These are phyloP conservation scores for Cichladusa arquata DNA, from an alignment of 2,113 vertebrate species.

Conservation along the genomic window DNA sequence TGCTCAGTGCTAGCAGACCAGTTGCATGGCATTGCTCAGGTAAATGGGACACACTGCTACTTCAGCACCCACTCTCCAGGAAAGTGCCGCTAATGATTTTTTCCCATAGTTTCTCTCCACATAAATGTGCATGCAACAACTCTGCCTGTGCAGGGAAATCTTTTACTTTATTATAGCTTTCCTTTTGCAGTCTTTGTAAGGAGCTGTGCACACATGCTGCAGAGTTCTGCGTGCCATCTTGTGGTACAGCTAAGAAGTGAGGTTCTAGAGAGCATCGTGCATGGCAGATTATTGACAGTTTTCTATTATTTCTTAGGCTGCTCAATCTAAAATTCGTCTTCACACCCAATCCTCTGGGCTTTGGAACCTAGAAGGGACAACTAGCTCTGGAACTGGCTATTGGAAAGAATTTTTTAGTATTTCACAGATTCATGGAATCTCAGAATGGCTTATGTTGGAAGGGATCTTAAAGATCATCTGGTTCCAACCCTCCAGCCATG, in stretches of 20 bases:
- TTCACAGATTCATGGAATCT: neutral
- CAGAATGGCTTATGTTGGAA: neutral
- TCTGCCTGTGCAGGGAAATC: neutral
- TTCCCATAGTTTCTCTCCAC: neutral
- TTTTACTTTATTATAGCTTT: neutral
- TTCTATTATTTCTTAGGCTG: neutral
- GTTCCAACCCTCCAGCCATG: neutral
- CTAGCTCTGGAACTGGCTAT: neutral
- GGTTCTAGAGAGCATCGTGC: neutral
- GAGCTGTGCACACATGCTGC: neutral
- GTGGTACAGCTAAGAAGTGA: slow-evolving; percentile 17
- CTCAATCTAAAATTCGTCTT: neutral
- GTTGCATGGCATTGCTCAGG: neutral
- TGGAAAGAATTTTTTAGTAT: neutral
- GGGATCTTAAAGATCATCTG: neutral
- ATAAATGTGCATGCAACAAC: neutral
- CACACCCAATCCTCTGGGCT: neutral
- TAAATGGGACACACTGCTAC: neutral
- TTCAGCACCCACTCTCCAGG: neutral
- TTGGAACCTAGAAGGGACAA: neutral
- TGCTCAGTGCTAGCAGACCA: neutral
- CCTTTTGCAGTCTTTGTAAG: neutral
- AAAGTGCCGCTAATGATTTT: neutral
- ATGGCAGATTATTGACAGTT: neutral
- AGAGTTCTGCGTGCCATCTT: neutral